These are phyloP conservation scores for Eupithecia vulgata DNA, from an alignment of 2,888 invertebrate species.

Conservation along the genomic window DNA sequence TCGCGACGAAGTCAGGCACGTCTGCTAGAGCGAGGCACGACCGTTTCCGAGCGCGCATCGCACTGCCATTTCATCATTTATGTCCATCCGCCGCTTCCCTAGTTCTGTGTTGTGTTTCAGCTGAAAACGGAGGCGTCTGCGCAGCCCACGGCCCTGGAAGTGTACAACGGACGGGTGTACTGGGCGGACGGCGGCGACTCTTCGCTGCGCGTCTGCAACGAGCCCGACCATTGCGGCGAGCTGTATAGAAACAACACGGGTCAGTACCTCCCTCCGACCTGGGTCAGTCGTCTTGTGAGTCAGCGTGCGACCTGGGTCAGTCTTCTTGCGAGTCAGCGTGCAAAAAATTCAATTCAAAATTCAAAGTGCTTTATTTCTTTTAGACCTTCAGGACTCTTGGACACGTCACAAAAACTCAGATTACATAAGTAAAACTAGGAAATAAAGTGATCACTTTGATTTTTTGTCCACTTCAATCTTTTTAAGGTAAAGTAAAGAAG, in stretches of 20 bases:
- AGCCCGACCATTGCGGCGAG: slow-evolving; percentile 18
- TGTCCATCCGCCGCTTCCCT: not conserved
- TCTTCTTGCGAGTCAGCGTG: not conserved
- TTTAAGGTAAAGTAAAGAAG: too few species aligned
- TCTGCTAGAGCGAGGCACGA: too few species aligned
- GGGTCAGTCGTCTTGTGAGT: not conserved
- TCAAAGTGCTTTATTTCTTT: too few species aligned
- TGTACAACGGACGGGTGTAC: slow-evolving; percentile 86
- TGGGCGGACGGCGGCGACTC: slow-evolving; percentile 87
- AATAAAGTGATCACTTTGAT: too few species aligned
- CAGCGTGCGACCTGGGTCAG: not conserved
- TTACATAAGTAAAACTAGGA: too few species aligned
- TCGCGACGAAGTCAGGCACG: too few species aligned
- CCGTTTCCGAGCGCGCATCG: too few species aligned
- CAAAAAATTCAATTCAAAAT: too few species aligned
- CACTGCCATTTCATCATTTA: too few species aligned
- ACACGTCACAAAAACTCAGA: too few species aligned
- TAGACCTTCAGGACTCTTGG: too few species aligned
- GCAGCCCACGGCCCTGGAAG: slow-evolving; percentile 86
- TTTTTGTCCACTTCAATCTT: too few species aligned
- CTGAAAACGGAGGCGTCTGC: slow-evolving; percentile 60
- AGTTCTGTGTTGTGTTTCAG: not conserved
- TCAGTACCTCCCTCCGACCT: slow-evolving; percentile 39
- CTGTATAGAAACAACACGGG: slow-evolving; percentile 85
- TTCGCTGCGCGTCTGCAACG: slow-evolving; percentile 85